Evolutionary conservation across 92 coral and sea anemone species (phyloP).

Genomic region (Umimayanthus kanabou): DNA sequence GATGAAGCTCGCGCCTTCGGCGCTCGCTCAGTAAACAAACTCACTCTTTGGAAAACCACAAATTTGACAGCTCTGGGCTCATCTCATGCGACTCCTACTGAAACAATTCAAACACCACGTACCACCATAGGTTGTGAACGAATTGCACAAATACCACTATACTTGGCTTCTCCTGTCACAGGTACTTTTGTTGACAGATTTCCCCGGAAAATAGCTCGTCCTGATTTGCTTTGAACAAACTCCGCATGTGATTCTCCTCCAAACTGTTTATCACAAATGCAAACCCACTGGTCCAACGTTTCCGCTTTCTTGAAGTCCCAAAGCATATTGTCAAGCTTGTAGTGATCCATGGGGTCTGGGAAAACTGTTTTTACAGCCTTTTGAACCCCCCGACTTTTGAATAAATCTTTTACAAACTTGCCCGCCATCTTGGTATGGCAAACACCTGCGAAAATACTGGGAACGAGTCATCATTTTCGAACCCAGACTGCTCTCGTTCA

Average conservation of each 20-base stretch:
- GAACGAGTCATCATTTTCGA: neutral
- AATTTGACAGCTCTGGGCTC: too few relatives aligned
- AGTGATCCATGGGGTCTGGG: slow-evolving; percentile 87
- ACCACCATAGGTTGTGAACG: slow-evolving; percentile 93
- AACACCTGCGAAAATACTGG: slow-evolving; percentile 3
- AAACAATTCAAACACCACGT: neutral
- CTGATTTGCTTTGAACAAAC: slow-evolving; percentile 73
- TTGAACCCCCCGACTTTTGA: slow-evolving; percentile 64
- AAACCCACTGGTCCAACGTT: slow-evolving; percentile 77
- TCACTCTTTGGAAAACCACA: too few relatives aligned
- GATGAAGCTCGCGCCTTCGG: too few relatives aligned
- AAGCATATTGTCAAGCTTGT: slow-evolving; percentile 76
- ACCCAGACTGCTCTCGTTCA: slow-evolving; percentile 11
- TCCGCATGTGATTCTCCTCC: slow-evolving; percentile 91
- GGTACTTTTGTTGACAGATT: slow-evolving; percentile 85
- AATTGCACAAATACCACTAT: slow-evolving; percentile 93
- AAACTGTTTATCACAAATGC: slow-evolving; percentile 84
- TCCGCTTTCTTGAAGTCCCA: slow-evolving; percentile 82
- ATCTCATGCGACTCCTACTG: too few relatives aligned
- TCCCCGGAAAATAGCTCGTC: slow-evolving; percentile 83
- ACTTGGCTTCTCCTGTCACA: slow-evolving; percentile 71
- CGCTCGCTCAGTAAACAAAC: too few relatives aligned
- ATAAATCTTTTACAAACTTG: slow-evolving; percentile 54
- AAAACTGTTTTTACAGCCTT: slow-evolving; percentile 72
- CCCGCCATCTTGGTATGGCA: slow-evolving; percentile 76